Evolutionary conservation across 2,113 vertebrate genomes (phyloP), one percentile per base, ranked within the genome.

Genomic region (Gobius niger): DNA sequence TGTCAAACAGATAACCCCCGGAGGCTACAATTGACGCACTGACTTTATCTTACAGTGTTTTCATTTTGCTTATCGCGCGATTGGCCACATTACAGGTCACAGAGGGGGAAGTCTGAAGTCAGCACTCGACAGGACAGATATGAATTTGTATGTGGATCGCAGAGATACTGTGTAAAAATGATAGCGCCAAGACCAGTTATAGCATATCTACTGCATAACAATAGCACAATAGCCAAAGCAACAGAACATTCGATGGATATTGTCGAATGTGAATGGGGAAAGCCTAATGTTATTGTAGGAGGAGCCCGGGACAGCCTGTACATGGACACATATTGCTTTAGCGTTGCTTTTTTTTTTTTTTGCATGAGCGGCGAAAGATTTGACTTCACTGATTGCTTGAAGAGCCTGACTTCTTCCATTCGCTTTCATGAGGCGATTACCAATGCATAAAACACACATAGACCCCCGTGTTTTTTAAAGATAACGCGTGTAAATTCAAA

Each of bases 401-500:
- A 51, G 14, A 12, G 14, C 47, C 10, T 49, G 9, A 24, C 44
- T 67, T 42, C 42, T 42, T 1, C 18, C 5, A 57, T 40, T 18
- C 9, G 9, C 4, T 51, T 57, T 68, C 53, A 42, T 63, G 7
- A 63, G 50, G 42, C 47, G 65, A 47, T 54, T 44, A 67, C 65
- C 18, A 52, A 62, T 70, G 50, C 49, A 56, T 47, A 81, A 18
- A 77, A 77, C 56, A 76, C 65, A 67, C 44, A 73, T 18, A 44
- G 24, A 56, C 4, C 13, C 19, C 52, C 12, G 65, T 81, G 71
- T 63, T 66, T 72, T 78, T 76, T 56, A 54, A 67, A 52, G 56
- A 74, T 78, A 78, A 88, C 80, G 65, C 76, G 87, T 89, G 85
- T 85, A 89, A 87, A 91, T 90, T 77, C 68, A 70, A 42, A 71